Evolutionary conservation across 2,797 vertebrate species (phyloP), one percentile per base, ranked within the genome.

Genomic region (Epinephelus awoara): DNA sequence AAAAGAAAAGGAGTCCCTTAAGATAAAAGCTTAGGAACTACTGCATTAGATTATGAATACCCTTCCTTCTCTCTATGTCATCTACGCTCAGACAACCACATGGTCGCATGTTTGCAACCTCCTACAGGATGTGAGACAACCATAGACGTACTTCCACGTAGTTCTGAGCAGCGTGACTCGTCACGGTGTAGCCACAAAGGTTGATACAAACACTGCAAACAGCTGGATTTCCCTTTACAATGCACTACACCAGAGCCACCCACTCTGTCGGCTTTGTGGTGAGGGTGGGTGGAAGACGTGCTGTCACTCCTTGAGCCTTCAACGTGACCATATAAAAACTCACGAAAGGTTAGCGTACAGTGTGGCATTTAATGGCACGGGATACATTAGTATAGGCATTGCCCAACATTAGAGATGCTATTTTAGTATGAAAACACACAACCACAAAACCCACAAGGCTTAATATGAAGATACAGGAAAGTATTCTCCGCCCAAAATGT

Each of bases 311-410:
- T 8, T 19, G 19, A 69, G 18, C 23, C 17, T 34, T 75, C 0
- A 25, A 17, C 3, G 27, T 8, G 3, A n/a, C 38, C 18, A 50
- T n/a, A 10, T 50, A 12, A 13, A 14, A 59, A 13, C 4, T 18
- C 18, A 42, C 12, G 19, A 14, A 76, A 74, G 58, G 74, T 82
- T 81, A 56, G 9, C 40, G 9, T 42, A 42, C 2, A 0, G 12
- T 14, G 12, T 69, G 68, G 44, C 52, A 75, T 85, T 75, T 77
- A 6, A 63, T 40, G 34, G 8, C 21, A 51, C 25, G 13, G 29
- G 67, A 72, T 21, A 19, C 29, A 63, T 11, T 61, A 23, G 14
- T 8, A 23, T 7, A 21, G 17, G 2, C 25, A 34, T 50, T 0
- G 0, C 23, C 57, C 2, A 25, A 21, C 19, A 46, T 5, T 5